These are phyloP conservation scores for Monodelphis domestica DNA, from an alignment of 2,797 vertebrate species.

Conservation along the genomic window DNA sequence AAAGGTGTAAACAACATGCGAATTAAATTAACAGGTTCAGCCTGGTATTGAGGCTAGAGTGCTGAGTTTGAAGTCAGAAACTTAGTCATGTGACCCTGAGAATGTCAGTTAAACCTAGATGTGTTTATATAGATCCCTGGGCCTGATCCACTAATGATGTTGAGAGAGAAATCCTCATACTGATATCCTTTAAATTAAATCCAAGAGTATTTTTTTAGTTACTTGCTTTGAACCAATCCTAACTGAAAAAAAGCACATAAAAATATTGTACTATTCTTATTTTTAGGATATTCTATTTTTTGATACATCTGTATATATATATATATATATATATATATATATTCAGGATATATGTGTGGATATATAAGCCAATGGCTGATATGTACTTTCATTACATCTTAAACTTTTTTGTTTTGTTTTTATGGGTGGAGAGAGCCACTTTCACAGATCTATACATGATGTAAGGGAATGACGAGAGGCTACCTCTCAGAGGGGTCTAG, in stretches of 20 bases:
- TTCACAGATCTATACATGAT: neutral
- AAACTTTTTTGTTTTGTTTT: neutral
- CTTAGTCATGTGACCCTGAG: neutral
- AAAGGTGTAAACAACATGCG: conserved; percentile 13
- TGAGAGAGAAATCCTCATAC: neutral
- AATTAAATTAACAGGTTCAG: neutral
- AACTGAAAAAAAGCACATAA: conserved; percentile 1
- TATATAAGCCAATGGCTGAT: neutral
- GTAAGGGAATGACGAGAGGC: neutral
- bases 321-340: no score
- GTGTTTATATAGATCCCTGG: neutral
- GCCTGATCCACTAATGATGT: neutral
- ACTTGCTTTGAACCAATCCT: conserved; percentile 4
- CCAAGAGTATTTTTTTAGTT: neutral
- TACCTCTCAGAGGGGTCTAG: neutral
- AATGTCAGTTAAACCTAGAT: neutral
- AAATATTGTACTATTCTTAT: neutral
- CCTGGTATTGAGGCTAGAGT: neutral
- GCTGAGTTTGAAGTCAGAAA: neutral
- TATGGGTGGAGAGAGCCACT: neutral
- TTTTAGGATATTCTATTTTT: conserved; percentile 23
- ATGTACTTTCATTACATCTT: neutral
- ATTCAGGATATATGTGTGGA: no score
- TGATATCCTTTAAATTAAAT: conserved; percentile 9
- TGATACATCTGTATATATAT: no score